Conservation (phyloP, 2,797 vertebrate genomes). For the Pyrrhura leucotis region DNA sequence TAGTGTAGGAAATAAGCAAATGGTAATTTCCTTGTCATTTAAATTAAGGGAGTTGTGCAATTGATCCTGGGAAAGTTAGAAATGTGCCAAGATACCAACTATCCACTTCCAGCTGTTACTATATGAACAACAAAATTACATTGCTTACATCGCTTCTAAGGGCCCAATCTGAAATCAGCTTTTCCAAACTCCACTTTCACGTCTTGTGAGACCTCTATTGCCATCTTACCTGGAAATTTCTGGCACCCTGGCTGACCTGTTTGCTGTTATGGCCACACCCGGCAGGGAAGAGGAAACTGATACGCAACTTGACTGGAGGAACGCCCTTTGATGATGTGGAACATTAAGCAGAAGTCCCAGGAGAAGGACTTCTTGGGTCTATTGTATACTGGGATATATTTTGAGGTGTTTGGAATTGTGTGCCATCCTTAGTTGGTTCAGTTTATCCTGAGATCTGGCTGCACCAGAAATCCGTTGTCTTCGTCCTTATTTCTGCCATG, state of each 20-base stretch:
- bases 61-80: not conserved
- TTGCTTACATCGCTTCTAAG: not conserved
- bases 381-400: accelerated
- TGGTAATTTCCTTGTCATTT: not conserved
- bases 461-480: not conserved
- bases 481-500: not conserved
- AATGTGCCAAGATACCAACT: not conserved
- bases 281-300: not conserved
- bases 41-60: not conserved
- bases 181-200: not conserved
- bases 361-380: not conserved
- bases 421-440: not conserved
- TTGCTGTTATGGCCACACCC: not conserved
- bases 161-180: not conserved
- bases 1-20: not conserved
- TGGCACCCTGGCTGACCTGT: not conserved
- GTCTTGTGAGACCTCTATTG: not conserved
- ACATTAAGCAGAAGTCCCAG: not conserved
- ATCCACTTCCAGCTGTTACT: not conserved
- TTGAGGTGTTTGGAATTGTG: not conserved
- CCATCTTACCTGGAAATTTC: not conserved
- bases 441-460: not conserved
- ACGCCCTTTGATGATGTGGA: not conserved
- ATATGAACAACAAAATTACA: not conserved
- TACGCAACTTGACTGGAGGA: not conserved